Conservation (phyloP, 23 tunicate genomes). For the Oikopleura albicans region DNA sequence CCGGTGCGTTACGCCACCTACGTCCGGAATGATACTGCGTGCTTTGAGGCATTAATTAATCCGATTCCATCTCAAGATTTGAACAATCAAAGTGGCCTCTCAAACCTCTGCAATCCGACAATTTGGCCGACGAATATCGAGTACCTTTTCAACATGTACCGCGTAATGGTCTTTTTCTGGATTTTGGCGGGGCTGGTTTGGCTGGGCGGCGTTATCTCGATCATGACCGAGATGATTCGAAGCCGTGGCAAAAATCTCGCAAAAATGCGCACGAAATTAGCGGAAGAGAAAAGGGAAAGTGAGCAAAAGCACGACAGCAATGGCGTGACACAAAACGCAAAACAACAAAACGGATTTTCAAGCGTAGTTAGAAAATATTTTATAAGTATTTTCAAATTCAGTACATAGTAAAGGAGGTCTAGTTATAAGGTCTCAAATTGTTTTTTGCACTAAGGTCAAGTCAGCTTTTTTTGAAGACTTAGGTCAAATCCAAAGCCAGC, state of each 20-base stretch:
- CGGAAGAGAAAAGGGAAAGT: no score
- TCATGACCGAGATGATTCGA: conserved; percentile 2
- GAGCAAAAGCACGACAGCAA: no score
- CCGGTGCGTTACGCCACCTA: background rate
- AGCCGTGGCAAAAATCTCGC: background rate
- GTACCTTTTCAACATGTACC: background rate
- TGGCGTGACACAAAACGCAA: no score
- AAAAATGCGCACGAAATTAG: no score
- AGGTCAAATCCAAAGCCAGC: no score
- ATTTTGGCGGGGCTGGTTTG: background rate
- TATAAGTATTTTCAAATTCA: no score
- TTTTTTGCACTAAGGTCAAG: no score
- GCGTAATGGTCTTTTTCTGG: conserved; percentile 5
- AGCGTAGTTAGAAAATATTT: no score
- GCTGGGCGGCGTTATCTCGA: conserved; percentile 11
- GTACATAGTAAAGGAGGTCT: no score
- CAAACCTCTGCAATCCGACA: background rate
- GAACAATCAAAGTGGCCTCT: background rate
- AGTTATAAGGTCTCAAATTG: no score
- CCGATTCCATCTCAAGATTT: background rate
- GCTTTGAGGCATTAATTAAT: background rate
- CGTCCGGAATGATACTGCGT: conserved; percentile 2
- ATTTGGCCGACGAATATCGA: background rate
- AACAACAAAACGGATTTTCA: no score
- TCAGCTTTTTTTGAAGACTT: no score